A percentile compares a stretch with the other conserved stretches of the same genome.
These are phyloP conservation scores for Calephelis perditalis DNA, from an alignment of 2,888 invertebrate species.

Conservation along the genomic window DNA sequence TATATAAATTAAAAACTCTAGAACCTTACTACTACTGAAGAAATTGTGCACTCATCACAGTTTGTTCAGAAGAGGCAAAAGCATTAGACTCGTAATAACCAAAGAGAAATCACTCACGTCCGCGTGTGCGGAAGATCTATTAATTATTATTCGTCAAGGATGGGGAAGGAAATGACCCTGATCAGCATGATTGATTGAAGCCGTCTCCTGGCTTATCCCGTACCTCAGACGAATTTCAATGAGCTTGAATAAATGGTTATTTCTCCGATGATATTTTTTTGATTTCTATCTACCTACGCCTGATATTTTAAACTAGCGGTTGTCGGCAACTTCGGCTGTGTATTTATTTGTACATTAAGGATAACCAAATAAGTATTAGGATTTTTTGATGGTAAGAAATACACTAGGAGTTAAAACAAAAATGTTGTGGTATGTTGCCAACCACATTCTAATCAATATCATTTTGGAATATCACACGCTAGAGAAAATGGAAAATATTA, in stretches of 20 bases:
- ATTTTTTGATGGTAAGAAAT: no score
- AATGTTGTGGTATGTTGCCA: no score
- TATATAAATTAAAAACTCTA: no score
- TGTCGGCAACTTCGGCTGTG: no score
- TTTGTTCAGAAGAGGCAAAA: background rate
- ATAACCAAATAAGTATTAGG: no score
- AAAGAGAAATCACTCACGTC: conserved; percentile 3
- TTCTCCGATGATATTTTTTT: background rate
- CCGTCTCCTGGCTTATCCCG: conserved; percentile 1
- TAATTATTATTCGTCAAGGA: conserved; percentile 8
- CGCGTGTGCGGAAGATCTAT: background rate
- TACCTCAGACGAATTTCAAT: conserved; percentile 4
- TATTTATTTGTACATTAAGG: no score
- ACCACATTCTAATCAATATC: no score
- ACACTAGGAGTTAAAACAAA: no score
- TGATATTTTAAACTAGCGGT: no score
- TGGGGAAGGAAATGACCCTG: conserved; percentile 4
- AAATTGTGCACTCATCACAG: background rate
- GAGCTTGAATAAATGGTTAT: background rate
- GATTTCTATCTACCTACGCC: background rate
- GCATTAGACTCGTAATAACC: background rate
- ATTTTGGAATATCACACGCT: no score
- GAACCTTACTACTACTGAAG: no score
- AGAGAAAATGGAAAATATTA: no score
- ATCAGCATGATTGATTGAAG: conserved; percentile 4